Percentiles rank a stretch among this genome's conserved stretches.
phyloP scores from a whole-genome alignment of 2,113 vertebrate genomes.

The Burhinus oedicnemus region DNA sequence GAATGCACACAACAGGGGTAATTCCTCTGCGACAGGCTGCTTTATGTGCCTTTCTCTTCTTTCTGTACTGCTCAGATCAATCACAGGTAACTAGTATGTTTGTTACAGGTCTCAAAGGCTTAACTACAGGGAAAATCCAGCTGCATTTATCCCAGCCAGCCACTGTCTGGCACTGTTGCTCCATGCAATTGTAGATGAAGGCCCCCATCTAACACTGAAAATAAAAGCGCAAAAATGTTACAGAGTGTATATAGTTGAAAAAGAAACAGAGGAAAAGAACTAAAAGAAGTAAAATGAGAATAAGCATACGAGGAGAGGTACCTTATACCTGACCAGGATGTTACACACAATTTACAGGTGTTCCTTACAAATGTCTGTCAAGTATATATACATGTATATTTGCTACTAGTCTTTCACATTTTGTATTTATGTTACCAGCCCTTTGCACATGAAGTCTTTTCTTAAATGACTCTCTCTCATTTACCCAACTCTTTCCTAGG shows the following conservation, averaged over 20 bases:
- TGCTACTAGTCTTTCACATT: not conserved
- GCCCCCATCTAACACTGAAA: not conserved
- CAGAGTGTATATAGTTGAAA: not conserved
- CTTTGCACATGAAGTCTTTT: not conserved
- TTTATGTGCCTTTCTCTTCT: not conserved
- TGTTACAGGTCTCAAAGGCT: not conserved
- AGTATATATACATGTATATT: not conserved
- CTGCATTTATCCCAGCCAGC: conserved; percentile 34
- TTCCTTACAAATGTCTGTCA: not conserved
- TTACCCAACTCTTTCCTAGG: not conserved
- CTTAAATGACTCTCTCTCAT: not conserved
- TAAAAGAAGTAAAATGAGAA: not conserved
- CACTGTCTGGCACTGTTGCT: conserved; percentile 58
- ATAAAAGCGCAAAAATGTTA: not conserved
- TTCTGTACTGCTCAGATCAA: not conserved
- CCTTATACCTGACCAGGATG: not conserved
- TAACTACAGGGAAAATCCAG: not conserved
- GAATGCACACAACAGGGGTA: not conserved
- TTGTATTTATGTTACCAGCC: not conserved
- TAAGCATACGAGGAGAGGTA: not conserved
- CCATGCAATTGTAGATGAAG: not conserved
- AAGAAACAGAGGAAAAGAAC: not conserved
- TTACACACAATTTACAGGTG: rapidly evolving
- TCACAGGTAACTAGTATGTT: not conserved
- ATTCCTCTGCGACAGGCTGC: not conserved